Conservation (phyloP, 1,140 invertebrate genomes). For the Penaeus japonicus region DNA sequence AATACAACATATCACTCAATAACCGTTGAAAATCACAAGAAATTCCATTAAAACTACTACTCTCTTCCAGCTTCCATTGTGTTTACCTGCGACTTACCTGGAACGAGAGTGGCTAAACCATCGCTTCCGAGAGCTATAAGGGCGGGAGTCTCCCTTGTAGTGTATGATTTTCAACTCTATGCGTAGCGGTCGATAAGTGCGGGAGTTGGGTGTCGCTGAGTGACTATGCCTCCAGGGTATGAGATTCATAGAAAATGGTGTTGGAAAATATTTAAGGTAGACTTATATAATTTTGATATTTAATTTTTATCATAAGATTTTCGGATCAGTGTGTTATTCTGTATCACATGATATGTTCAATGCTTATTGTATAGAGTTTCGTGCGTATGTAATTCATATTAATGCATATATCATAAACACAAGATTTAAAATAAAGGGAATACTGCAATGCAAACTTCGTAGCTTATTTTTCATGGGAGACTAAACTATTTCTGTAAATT, state of each 20-base stretch:
- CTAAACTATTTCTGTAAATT: too few relatives aligned
- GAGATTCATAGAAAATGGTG: too few relatives aligned
- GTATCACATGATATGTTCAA: not conserved
- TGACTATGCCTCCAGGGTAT: slow-evolving; percentile 14
- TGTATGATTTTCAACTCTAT: slow-evolving; percentile 17
- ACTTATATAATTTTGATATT: not conserved
- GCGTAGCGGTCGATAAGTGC: not conserved
- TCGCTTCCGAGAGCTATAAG: not conserved
- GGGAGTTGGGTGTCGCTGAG: not conserved
- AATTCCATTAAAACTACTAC: not conserved
- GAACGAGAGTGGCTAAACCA: slow-evolving; percentile 10
- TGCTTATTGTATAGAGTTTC: too few relatives aligned
- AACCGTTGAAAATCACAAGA: not conserved
- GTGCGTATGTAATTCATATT: too few relatives aligned
- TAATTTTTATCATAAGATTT: not conserved
- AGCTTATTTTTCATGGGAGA: too few relatives aligned
- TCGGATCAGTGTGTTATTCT: not conserved
- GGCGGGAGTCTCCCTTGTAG: not conserved
- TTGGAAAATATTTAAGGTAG: not conserved
- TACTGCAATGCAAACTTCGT: too few relatives aligned
- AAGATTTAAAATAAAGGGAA: too few relatives aligned
- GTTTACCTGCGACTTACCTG: slow-evolving; percentile 47
- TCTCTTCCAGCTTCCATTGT: slow-evolving; percentile 38
- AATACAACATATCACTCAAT: slow-evolving; percentile 4
- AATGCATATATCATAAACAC: too few relatives aligned